Evolutionary conservation across 2,888 invertebrate genomes (phyloP).

Genomic region (Cantharis nigra): DNA sequence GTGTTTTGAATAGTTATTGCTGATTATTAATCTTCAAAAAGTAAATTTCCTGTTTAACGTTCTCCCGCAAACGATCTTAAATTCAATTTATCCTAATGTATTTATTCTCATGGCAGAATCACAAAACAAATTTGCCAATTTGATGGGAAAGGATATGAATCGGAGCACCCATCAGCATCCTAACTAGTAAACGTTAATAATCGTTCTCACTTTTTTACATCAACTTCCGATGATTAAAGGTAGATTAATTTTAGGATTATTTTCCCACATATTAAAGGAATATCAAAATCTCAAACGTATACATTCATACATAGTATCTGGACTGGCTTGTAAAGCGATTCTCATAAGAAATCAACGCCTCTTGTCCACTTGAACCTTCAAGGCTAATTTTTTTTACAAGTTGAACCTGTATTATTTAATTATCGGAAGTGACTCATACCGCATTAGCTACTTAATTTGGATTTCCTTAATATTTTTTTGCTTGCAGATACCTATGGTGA

Average conservation of each 20-base stretch:
- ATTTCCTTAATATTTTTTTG: neutral
- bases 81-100: neutral
- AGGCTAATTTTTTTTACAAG: slow-evolving; percentile 1
- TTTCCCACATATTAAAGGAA: slow-evolving; percentile 11
- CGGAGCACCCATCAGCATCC: slow-evolving; percentile 5
- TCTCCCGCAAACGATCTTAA: neutral
- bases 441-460: slow-evolving; percentile 14
- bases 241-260: slow-evolving; percentile 6
- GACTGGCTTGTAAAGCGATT: neutral
- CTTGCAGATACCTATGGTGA: neutral
- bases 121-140: neutral
- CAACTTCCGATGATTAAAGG: slow-evolving; percentile 21
- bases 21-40: slow-evolving; percentile 19
- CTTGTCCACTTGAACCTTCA: slow-evolving; percentile 20
- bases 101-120: neutral
- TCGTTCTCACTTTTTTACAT: slow-evolving; percentile 10
- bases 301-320: neutral
- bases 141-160: slow-evolving; percentile 23
- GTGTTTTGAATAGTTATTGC: slow-evolving; percentile 27
- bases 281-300: neutral
- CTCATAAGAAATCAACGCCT: slow-evolving; percentile 18
- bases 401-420: slow-evolving; percentile 17
- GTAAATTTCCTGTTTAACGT: slow-evolving; percentile 20
- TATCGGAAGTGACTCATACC: slow-evolving; percentile 24
- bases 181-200: neutral